Percentiles rank a stretch among this genome's conserved stretches.
phyloP scores from a whole-genome alignment of 2,113 vertebrate species.

The Rousettus leschenaultii region DNA sequence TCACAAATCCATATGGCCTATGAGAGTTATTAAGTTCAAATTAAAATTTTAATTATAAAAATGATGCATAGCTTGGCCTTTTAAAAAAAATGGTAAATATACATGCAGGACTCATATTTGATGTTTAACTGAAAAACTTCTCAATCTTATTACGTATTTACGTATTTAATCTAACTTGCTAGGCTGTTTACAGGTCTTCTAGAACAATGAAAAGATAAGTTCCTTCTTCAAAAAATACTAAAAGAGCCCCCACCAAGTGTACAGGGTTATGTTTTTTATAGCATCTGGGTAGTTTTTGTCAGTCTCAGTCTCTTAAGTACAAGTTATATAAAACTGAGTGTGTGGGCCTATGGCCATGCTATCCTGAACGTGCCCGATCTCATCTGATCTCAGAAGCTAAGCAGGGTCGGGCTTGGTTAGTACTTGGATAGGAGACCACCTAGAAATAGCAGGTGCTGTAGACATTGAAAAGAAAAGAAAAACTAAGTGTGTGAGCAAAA shows the following conservation, averaged over 20 bases:
- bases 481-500: not conserved
- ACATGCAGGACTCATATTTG: not conserved
- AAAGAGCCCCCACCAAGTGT: accelerated
- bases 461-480: too few relatives aligned
- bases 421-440: too few relatives aligned
- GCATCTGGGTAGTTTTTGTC: not conserved
- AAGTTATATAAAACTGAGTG: not conserved
- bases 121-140: not conserved
- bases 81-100: not conserved
- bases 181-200: not conserved
- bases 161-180: not conserved
- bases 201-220: not conserved
- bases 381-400: too few relatives aligned
- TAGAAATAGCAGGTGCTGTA: too few relatives aligned
- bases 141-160: not conserved
- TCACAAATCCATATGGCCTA: not conserved
- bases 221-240: not conserved
- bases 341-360: too few relatives aligned
- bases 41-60: not conserved
- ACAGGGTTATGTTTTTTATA: not conserved
- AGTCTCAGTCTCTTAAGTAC: not conserved
- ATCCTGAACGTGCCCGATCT: too few relatives aligned
- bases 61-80: not conserved
- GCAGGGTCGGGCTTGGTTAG: too few relatives aligned
- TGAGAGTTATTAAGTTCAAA: not conserved